These are phyloP conservation scores for Pseudochirops cupreus DNA, from an alignment of 2,797 vertebrate genomes.

Conservation along the genomic window DNA sequence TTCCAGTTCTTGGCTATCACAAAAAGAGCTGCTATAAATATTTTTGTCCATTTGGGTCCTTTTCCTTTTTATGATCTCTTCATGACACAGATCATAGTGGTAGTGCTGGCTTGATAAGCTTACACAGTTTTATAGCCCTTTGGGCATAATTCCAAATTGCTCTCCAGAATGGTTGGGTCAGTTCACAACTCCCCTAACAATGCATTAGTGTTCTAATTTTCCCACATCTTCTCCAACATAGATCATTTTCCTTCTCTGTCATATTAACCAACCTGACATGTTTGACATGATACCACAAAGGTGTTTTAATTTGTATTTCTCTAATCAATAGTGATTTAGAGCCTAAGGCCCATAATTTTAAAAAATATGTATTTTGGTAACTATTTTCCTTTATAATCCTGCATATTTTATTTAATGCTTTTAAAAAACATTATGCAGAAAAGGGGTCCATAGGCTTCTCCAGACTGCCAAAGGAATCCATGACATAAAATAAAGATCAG, in stretches of 20 bases:
- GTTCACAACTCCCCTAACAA: background rate
- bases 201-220: background rate
- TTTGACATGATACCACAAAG: background rate
- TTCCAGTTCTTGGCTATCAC: background rate
- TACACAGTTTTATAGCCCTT: background rate
- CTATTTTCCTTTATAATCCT: background rate
- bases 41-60: background rate
- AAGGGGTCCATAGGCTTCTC: background rate
- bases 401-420: background rate
- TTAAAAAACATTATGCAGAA: background rate
- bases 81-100: background rate
- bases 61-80: background rate
- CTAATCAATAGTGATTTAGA: background rate
- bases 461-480: background rate
- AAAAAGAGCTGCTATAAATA: background rate
- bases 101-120: background rate
- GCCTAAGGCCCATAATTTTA: background rate
- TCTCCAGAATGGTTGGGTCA: background rate
- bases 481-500: background rate
- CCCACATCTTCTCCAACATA: background rate
- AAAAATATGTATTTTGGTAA: background rate
- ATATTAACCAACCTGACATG: background rate
- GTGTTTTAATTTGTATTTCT: background rate
- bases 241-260: background rate
- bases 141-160: background rate